Conservation (phyloP, 2,113 vertebrate genomes). For the Elachura formosa region DNA sequence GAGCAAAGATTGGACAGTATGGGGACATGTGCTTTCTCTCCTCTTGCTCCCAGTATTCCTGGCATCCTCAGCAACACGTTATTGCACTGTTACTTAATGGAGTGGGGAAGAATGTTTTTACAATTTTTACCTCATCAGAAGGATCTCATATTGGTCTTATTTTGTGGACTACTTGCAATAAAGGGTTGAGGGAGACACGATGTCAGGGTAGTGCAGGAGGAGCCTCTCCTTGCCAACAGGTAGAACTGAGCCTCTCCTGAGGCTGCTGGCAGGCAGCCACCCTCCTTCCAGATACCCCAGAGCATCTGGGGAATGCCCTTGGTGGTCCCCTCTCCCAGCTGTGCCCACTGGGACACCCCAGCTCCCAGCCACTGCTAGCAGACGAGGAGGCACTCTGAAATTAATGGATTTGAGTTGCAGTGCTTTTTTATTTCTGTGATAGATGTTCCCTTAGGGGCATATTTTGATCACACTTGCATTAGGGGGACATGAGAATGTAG, state of each 20-base stretch:
- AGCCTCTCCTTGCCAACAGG: not conserved
- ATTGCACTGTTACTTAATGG: not conserved
- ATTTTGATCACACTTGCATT: not conserved
- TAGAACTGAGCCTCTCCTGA: not conserved
- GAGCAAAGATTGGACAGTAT: not conserved
- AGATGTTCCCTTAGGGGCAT: not conserved
- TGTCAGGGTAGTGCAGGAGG: not conserved
- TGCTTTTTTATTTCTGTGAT: not conserved
- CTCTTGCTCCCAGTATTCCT: not conserved
- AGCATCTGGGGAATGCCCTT: not conserved
- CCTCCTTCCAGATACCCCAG: not conserved
- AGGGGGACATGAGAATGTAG: not conserved
- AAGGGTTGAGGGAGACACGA: not conserved
- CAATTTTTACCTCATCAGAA: not conserved
- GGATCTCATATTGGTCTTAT: not conserved
- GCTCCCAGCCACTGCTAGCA: not conserved
- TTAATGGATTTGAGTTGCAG: not conserved
- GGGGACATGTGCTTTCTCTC: not conserved
- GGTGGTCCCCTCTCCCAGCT: not conserved
- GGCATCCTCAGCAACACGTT: not conserved
- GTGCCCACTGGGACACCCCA: not conserved
- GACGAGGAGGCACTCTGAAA: not conserved
- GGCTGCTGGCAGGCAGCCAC: not conserved
- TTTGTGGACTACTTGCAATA: not conserved
- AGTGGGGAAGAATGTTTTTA: not conserved